Percentiles rank a stretch among this genome's conserved stretches.
Conservation (phyloP, 2,113 vertebrate species). For the Fukomys damarensis region DNA sequence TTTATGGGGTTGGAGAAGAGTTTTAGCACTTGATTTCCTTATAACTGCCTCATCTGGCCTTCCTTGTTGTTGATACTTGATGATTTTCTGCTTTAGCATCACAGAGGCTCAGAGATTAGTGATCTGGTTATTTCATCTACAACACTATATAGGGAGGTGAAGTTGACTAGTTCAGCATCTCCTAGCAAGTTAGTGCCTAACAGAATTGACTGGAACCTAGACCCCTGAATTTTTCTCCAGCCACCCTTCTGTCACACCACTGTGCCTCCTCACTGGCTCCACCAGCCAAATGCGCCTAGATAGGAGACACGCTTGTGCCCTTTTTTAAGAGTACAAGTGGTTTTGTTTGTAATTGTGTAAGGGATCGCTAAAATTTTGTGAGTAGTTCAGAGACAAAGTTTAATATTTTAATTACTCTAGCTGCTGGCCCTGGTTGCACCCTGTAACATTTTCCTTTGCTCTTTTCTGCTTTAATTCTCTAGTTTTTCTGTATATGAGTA, state of each 20-base stretch:
- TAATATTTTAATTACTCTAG: background rate
- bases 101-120: background rate
- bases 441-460: slow-evolving; percentile 17
- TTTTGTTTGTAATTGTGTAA: background rate
- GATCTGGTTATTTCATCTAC: background rate
- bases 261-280: background rate
- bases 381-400: background rate
- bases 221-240: background rate
- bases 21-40: slow-evolving; percentile 26
- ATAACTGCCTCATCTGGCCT: background rate
- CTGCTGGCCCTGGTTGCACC: background rate
- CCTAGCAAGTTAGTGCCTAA: background rate
- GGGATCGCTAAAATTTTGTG: background rate
- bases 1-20: background rate
- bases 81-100: background rate
- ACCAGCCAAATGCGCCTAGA: background rate
- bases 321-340: background rate
- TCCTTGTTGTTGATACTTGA: background rate
- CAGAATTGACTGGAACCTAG: background rate
- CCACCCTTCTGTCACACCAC: background rate
- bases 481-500: background rate
- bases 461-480: slow-evolving; percentile 40
- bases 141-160: background rate
- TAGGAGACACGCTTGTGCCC: background rate
- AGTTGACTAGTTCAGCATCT: background rate